phyloP scores from a whole-genome alignment of 2,888 invertebrate genomes.

The Heterodera filipjevi region DNA sequence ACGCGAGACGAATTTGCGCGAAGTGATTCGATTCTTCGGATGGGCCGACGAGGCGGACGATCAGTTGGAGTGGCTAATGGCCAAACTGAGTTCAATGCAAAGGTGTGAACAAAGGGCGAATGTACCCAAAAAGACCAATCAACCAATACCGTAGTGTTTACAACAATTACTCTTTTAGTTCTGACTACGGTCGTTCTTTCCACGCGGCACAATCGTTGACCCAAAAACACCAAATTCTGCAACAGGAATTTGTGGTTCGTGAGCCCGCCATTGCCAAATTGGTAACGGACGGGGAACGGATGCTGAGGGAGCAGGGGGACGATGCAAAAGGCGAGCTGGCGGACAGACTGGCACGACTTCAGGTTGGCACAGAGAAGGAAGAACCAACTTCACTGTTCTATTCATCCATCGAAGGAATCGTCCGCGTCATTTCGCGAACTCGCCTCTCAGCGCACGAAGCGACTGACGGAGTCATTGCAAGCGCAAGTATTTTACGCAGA shows the following conservation, averaged over 20 bases:
- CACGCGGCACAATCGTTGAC: conserved; percentile 82
- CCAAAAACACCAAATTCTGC: conserved; percentile 89
- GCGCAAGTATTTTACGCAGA: conserved; percentile 83
- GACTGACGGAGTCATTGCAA: conserved; percentile 69
- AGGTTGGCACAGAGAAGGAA: background rate
- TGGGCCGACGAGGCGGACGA: conserved; percentile 90
- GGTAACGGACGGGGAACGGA: conserved; percentile 10
- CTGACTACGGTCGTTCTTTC: conserved; percentile 81
- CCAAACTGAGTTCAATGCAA: conserved; percentile 76
- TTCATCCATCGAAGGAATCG: background rate
- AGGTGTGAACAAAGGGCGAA: background rate
- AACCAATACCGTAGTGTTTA: background rate
- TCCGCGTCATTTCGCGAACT: conserved; percentile 21
- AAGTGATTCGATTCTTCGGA: conserved; percentile 83
- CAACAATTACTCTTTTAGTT: conserved; percentile 72
- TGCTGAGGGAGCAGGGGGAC: conserved; percentile 7
- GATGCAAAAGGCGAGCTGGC: conserved; percentile 4
- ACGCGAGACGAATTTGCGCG: conserved; percentile 86
- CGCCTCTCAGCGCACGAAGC: conserved; percentile 37
- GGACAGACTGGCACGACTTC: background rate
- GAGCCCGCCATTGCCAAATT: conserved; percentile 10
- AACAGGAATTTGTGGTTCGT: conserved; percentile 70
- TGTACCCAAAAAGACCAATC: background rate
- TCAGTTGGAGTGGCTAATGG: conserved; percentile 86
- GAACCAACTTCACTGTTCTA: background rate